Conservation (phyloP, 2,113 vertebrate species). For the Rhinolophus ferrumequinum region DNA sequence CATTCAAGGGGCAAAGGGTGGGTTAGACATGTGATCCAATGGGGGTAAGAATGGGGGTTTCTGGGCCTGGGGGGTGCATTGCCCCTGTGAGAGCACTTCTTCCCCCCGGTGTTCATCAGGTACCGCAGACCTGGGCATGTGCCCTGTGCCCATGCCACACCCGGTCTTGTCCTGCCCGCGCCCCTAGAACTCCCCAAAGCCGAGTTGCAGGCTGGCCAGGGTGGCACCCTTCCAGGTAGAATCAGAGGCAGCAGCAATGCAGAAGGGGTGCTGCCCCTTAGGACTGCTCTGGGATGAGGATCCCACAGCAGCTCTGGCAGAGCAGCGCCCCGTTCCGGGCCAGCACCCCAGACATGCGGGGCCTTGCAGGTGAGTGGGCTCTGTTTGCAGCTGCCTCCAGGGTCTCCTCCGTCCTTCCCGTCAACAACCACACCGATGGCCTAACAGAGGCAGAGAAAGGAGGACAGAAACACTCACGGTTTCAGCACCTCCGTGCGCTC, state of each 20-base stretch:
- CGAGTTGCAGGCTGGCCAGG: background rate
- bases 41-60: background rate
- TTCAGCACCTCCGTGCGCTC: background rate
- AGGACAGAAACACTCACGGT: background rate
- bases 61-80: background rate
- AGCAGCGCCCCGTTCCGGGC: background rate
- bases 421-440: background rate
- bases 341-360: background rate
- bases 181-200: background rate
- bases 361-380: background rate
- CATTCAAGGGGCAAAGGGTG: background rate
- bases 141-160: background rate
- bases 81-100: background rate
- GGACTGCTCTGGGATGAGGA: background rate
- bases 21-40: background rate
- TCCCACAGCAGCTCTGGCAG: background rate
- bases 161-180: background rate
- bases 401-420: background rate
- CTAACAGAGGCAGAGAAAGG: background rate
- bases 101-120: background rate
- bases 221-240: background rate
- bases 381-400: background rate
- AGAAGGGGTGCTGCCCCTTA: background rate
- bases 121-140: fast-evolving
- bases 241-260: background rate